Evolutionary conservation across 2,888 invertebrate genomes (phyloP).

Genomic region (Himalopsyche kuldschensis): DNA sequence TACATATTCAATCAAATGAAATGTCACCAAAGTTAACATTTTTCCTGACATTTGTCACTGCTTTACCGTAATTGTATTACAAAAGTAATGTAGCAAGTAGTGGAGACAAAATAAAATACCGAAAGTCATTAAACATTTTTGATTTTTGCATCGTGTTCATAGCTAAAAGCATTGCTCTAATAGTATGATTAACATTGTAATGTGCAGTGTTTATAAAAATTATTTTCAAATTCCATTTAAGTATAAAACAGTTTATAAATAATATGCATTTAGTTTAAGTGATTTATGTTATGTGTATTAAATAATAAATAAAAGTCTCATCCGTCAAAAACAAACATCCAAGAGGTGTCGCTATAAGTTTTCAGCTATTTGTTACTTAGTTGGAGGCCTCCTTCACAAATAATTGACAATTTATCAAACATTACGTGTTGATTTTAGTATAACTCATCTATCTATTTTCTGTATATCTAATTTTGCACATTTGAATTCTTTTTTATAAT

Average conservation of each 20-base stretch:
- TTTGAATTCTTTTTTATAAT: not conserved
- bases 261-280: not conserved
- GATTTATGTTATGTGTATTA: not conserved
- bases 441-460: not conserved
- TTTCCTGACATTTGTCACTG: no score
- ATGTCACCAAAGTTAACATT: no score
- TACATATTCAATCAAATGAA: no score
- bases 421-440: not conserved
- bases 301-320: not conserved
- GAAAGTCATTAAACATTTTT: no score
- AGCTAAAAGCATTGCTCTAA: not conserved
- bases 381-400: not conserved
- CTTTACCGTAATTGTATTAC: no score
- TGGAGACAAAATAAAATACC: no score
- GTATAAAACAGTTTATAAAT: not conserved
- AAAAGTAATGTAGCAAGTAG: no score
- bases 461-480: not conserved
- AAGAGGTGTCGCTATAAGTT: not conserved
- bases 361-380: not conserved
- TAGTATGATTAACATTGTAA: not conserved
- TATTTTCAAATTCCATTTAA: not conserved
- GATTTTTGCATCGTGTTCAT: not conserved
- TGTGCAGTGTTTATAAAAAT: not conserved
- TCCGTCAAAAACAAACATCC: not conserved
- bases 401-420: not conserved